These are phyloP conservation scores for Lithophane socia DNA, from an alignment of 2,888 invertebrate species.

Conservation along the genomic window DNA sequence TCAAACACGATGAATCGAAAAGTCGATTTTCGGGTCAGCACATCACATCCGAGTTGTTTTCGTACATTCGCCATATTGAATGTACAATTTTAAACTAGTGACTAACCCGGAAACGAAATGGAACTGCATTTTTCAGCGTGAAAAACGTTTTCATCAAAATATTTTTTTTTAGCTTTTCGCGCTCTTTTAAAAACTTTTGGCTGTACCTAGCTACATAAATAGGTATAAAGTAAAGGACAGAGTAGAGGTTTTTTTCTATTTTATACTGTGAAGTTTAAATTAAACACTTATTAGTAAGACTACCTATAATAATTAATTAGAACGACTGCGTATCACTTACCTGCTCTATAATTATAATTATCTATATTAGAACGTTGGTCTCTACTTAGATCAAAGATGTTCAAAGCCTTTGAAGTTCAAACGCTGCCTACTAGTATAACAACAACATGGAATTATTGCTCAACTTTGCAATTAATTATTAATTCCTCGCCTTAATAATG, in stretches of 20 bases:
- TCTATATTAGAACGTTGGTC: constrained; percentile 1
- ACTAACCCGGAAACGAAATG: constrained; percentile 42
- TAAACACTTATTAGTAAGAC: not conserved
- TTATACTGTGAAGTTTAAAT: not conserved
- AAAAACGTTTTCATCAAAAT: constrained; percentile 20
- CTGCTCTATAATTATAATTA: constrained; percentile 15
- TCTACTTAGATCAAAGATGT: constrained; percentile 32
- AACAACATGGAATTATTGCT: constrained; percentile 56
- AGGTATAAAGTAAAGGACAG: not conserved
- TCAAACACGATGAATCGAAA: constrained; percentile 42
- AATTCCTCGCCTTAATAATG: constrained; percentile 57
- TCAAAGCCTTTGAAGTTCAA: constrained; percentile 45
- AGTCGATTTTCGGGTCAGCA: constrained; percentile 42
- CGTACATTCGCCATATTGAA: constrained; percentile 37
- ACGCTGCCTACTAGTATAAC: constrained; percentile 32
- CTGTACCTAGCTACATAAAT: not conserved
- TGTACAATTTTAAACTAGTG: constrained; percentile 41
- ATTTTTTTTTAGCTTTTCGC: constrained; percentile 1
- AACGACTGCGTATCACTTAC: constrained; percentile 1
- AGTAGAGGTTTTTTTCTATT: too few species aligned
- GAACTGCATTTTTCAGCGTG: constrained; percentile 28
- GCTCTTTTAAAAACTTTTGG: constrained; percentile 9
- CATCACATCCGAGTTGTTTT: constrained; percentile 43
- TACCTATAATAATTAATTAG: not conserved
- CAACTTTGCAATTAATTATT: constrained; percentile 63